A percentile compares a stretch with the other conserved stretches of the same genome.
These are phyloP conservation scores for Hydrolagus affinis DNA, from an alignment of 2,113 vertebrate genomes.

Conservation along the genomic window DNA sequence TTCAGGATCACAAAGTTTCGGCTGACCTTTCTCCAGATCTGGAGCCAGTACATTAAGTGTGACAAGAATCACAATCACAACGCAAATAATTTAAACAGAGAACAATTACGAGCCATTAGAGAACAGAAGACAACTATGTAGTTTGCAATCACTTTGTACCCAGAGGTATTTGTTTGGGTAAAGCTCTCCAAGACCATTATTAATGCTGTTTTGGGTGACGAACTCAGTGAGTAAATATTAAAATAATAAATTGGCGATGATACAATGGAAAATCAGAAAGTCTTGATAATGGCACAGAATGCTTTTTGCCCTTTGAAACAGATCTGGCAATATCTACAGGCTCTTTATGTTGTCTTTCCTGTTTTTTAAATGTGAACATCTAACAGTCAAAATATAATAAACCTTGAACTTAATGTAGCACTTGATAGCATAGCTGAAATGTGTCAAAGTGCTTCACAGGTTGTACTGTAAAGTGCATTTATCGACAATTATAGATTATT, in stretches of 20 bases:
- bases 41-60: conserved; percentile 84
- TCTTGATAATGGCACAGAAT: neutral
- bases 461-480: too few species aligned
- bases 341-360: neutral
- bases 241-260: neutral
- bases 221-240: neutral
- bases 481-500: too few species aligned
- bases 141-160: neutral
- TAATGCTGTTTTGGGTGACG: neutral
- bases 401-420: too few species aligned
- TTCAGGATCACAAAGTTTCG: conserved; percentile 92
- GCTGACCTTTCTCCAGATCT: conserved; percentile 79
- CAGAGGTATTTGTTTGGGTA: neutral
- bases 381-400: neutral
- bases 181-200: neutral
- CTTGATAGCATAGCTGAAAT: neutral
- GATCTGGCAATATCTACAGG: neutral
- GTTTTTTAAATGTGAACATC: neutral
- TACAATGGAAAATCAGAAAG: neutral
- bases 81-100: conserved; percentile 26
- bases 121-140: conserved; percentile 24
- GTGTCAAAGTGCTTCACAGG: too few species aligned
- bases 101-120: conserved; percentile 11
- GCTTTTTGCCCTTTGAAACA: neutral
- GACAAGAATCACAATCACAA: conserved; percentile 26